Evolutionary conservation across 1,140 invertebrate genomes (phyloP).

Genomic region (Maniola jurtina): DNA sequence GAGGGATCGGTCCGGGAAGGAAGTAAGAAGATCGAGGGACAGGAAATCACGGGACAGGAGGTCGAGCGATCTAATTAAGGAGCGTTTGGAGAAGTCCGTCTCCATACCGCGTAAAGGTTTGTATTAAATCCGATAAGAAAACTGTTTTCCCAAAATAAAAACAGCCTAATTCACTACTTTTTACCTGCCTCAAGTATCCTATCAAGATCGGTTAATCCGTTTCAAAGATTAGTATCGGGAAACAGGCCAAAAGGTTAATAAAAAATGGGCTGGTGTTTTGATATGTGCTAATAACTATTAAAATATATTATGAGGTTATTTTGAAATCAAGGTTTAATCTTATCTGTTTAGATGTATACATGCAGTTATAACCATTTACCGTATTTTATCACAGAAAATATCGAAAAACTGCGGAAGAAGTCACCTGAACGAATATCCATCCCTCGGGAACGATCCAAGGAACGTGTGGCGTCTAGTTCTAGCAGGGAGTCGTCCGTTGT

Average conservation of each 20-base stretch:
- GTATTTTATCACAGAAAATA: constrained; percentile 48
- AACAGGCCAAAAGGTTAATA: too few relatives aligned
- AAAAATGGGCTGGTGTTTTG: too few relatives aligned
- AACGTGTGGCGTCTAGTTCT: constrained; percentile 65
- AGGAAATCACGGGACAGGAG: constrained; percentile 68
- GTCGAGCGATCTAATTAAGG: constrained; percentile 70
- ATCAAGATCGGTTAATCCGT: too few relatives aligned
- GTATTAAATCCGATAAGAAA: constrained; percentile 1
- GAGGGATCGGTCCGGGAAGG: constrained; percentile 52
- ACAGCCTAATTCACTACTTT: too few relatives aligned
- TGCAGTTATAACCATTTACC: constrained; percentile 6
- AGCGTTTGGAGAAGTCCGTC: constrained; percentile 70
- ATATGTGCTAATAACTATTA: neutral
- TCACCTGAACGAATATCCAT: constrained; percentile 51
- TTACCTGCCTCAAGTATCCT: too few relatives aligned
- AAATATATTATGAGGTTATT: neutral
- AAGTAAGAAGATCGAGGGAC: constrained; percentile 58
- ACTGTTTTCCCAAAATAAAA: too few relatives aligned
- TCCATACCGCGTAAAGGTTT: constrained; percentile 70
- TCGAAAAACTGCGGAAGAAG: constrained; percentile 58
- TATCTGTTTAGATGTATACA: too few relatives aligned
- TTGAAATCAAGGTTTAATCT: neutral
- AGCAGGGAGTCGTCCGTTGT: constrained; percentile 75
- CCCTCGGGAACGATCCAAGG: constrained; percentile 59
- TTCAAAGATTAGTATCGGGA: too few relatives aligned